Conservation (phyloP, 2,888 invertebrate species). For the Pemphredon lugubris region DNA sequence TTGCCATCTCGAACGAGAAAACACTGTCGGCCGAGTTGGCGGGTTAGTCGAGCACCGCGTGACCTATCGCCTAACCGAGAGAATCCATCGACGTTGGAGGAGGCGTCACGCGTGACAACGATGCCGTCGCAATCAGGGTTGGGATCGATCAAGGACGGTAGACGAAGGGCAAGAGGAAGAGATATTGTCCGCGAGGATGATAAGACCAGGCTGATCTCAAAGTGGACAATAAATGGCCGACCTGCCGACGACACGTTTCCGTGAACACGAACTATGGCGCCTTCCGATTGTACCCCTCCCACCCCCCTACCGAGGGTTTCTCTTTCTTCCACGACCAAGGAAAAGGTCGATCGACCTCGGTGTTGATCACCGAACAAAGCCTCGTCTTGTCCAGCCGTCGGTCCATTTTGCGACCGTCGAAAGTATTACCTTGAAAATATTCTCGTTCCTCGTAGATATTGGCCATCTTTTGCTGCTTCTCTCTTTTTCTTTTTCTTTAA, state of each 20-base stretch:
- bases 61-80: too few species aligned
- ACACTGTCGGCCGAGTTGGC: too few species aligned
- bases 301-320: constrained; percentile 30
- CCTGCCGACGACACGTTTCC: constrained; percentile 48
- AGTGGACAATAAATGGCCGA: constrained; percentile 56
- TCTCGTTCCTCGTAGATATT: too few species aligned
- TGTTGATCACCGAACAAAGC: constrained; percentile 15
- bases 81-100: constrained; percentile 21
- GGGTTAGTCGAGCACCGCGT: constrained; percentile 17
- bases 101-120: constrained; percentile 65
- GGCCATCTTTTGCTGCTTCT: too few species aligned
- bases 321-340: constrained; percentile 22
- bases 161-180: constrained; percentile 46
- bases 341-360: constrained; percentile 13
- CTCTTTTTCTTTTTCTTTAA: too few species aligned
- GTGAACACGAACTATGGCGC: constrained; percentile 59
- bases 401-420: neutral
- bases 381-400: neutral
- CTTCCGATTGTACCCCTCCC: constrained; percentile 56
- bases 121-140: constrained; percentile 68
- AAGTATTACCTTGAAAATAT: neutral
- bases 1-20: too few species aligned
- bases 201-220: constrained; percentile 21
- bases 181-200: constrained; percentile 50
- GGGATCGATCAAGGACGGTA: constrained; percentile 43